Conservation (phyloP, 2,113 vertebrate species). For the Lynx canadensis region DNA sequence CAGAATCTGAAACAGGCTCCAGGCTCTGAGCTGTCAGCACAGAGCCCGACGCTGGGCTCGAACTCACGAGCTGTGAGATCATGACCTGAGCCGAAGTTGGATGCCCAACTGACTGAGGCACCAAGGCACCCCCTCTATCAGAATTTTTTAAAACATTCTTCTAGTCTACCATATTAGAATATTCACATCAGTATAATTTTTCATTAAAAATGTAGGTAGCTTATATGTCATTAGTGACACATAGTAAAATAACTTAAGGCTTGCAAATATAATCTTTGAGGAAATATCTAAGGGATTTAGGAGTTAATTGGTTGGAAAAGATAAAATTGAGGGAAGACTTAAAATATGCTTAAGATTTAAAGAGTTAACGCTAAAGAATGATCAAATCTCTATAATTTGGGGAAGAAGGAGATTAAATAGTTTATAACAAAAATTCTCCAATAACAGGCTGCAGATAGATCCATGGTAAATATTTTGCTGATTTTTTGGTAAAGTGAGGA, state of each 20-base stretch:
- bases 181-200: neutral
- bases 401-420: neutral
- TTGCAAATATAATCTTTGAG: neutral
- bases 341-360: constrained; percentile 26
- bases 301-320: neutral
- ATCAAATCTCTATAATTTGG: neutral
- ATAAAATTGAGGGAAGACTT: neutral
- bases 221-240: neutral
- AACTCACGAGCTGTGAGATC: no score
- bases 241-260: neutral
- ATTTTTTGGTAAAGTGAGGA: neutral
- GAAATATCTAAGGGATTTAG: neutral
- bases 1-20: no score
- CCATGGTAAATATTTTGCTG: neutral
- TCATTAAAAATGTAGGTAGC: neutral
- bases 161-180: neutral
- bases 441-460: neutral
- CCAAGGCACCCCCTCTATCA: neutral
- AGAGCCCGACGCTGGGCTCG: no score
- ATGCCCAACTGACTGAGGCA: no score
- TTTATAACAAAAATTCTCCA: neutral
- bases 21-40: no score
- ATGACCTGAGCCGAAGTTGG: no score
- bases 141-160: neutral
- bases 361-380: neutral